phyloP scores from a whole-genome alignment of 1,140 invertebrate species.

The Monomorium pharaonis region DNA sequence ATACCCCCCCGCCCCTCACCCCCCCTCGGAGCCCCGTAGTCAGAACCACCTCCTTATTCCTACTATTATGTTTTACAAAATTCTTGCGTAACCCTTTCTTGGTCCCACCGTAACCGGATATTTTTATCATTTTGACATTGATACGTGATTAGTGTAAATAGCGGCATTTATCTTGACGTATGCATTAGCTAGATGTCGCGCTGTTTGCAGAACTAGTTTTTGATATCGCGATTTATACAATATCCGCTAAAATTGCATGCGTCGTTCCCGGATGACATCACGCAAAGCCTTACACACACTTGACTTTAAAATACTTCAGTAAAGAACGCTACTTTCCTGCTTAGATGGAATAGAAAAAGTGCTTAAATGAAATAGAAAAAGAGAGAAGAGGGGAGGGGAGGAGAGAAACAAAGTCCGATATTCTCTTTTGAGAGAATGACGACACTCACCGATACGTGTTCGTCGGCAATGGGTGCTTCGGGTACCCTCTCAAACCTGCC shows the following conservation, averaged over 20 bases:
- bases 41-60: too few relatives aligned
- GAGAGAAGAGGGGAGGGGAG: not conserved
- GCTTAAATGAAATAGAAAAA: not conserved
- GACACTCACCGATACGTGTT: slow-evolving; percentile 20
- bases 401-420: not conserved
- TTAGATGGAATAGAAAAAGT: too few relatives aligned
- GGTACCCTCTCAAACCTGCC: slow-evolving; percentile 49
- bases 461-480: slow-evolving; percentile 39
- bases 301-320: slow-evolving; percentile 47
- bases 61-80: not conserved
- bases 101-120: not conserved
- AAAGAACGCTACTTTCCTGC: not conserved
- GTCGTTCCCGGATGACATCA: not conserved
- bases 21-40: too few relatives aligned
- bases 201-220: not conserved
- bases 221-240: slow-evolving; percentile 6
- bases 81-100: not conserved
- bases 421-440: not conserved
- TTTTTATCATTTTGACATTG: not conserved
- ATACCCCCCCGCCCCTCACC: too few relatives aligned
- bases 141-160: slow-evolving; percentile 2
- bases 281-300: not conserved
- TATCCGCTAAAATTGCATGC: not conserved
- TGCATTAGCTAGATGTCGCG: not conserved
- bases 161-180: not conserved